A percentile compares a stretch with the other conserved stretches of the same genome.
These are phyloP conservation scores for Drosophila dunni DNA, from an alignment of 1,140 invertebrate genomes.

Conservation along the genomic window DNA sequence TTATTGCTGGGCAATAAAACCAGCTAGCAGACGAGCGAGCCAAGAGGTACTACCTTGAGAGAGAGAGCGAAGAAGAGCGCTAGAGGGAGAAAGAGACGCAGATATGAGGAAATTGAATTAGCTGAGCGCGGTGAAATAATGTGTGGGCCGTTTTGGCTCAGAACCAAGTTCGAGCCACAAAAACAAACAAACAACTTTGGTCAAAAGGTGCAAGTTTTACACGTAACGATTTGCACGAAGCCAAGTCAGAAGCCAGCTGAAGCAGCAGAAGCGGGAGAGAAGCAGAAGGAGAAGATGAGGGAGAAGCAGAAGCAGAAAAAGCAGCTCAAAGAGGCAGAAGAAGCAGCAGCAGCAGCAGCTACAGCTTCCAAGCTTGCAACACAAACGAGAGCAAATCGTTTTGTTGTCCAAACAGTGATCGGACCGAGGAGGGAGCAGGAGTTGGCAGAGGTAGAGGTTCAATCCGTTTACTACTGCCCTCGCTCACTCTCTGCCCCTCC, in stretches of 20 bases:
- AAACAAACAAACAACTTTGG: slow-evolving; percentile 72
- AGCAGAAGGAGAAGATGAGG: not conserved
- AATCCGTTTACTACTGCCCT: too few relatives aligned
- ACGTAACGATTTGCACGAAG: slow-evolving; percentile 80
- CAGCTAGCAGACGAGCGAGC: not conserved
- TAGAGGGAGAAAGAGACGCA: not conserved
- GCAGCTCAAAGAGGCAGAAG: not conserved
- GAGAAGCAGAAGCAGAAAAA: not conserved
- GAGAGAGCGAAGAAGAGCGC: not conserved
- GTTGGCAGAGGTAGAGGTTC: not conserved
- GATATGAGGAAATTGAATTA: slow-evolving; percentile 69
- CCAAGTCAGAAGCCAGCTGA: slow-evolving; percentile 7
- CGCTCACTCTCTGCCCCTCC: not conserved
- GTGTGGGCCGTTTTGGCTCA: slow-evolving; percentile 41
- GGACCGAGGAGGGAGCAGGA: slow-evolving; percentile 1
- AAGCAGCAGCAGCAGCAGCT: not conserved
- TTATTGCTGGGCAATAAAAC: slow-evolving; percentile 59
- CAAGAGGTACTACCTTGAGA: not conserved
- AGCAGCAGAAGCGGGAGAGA: not conserved
- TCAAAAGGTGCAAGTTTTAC: slow-evolving; percentile 83
- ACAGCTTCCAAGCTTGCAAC: slow-evolving; percentile 50
- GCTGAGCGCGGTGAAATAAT: slow-evolving; percentile 50
- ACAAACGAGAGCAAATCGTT: slow-evolving; percentile 83
- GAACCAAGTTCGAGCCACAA: slow-evolving; percentile 1
- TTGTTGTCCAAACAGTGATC: slow-evolving; percentile 63